These are phyloP conservation scores for Steatocranus sp. DNA, from an alignment of 2,797 vertebrate genomes.

Conservation along the genomic window DNA sequence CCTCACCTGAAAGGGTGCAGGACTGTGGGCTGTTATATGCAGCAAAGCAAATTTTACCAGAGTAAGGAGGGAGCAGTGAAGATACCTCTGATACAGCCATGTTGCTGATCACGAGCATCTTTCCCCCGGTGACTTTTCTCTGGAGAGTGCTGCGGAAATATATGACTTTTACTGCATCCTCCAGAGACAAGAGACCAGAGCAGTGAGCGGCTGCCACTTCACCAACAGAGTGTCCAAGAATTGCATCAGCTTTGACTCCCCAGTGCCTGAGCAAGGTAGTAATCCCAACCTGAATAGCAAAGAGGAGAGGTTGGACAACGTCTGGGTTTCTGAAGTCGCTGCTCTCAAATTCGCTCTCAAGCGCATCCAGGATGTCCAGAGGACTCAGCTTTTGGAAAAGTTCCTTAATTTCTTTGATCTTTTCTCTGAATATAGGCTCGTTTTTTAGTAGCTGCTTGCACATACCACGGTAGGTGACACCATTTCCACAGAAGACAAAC, in stretches of 20 bases:
- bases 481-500: slow-evolving; percentile 87
- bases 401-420: slow-evolving; percentile 70
- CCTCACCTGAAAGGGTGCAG: slow-evolving; percentile 83
- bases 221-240: slow-evolving; percentile 82
- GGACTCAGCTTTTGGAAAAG: slow-evolving; percentile 57
- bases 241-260: slow-evolving; percentile 76
- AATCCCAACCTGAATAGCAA: slow-evolving; percentile 83
- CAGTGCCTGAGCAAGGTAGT: slow-evolving; percentile 75
- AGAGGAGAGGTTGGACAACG: slow-evolving; percentile 81
- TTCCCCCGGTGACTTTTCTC: slow-evolving; percentile 74
- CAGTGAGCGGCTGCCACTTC: slow-evolving; percentile 85
- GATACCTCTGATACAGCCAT: slow-evolving; percentile 73
- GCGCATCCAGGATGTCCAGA: slow-evolving; percentile 65
- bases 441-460: slow-evolving; percentile 73
- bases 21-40: slow-evolving; percentile 83
- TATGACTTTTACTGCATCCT: slow-evolving; percentile 83
- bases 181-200: slow-evolving; percentile 82
- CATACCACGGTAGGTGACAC: slow-evolving; percentile 76
- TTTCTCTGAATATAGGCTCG: slow-evolving; percentile 79
- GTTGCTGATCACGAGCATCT: slow-evolving; percentile 85
- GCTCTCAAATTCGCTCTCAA: slow-evolving; percentile 56
- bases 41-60: slow-evolving; percentile 75
- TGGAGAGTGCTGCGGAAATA: slow-evolving; percentile 80
- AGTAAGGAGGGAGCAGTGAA: slow-evolving; percentile 59
- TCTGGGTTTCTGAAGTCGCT: slow-evolving; percentile 64